These are phyloP conservation scores for Nymphicus hollandicus DNA, from an alignment of 2,113 vertebrate species.

Conservation along the genomic window DNA sequence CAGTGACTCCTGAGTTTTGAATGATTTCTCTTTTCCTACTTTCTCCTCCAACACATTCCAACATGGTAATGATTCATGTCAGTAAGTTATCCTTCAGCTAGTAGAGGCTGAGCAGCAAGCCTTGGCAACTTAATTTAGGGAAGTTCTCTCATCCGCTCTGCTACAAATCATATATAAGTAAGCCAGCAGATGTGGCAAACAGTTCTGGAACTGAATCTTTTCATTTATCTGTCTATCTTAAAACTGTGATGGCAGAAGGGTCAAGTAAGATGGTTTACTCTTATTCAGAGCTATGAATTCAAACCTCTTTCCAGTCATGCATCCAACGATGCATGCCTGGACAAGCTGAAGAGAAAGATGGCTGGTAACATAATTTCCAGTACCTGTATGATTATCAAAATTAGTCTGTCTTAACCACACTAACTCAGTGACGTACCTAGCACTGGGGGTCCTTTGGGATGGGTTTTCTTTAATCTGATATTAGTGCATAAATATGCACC, in stretches of 20 bases:
- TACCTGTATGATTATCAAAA: not conserved
- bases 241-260: not conserved
- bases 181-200: not conserved
- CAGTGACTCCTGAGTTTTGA: not conserved
- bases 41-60: not conserved
- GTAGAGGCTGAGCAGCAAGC: not conserved
- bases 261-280: not conserved
- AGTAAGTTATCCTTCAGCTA: not conserved
- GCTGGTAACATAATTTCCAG: not conserved
- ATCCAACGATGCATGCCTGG: not conserved
- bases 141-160: not conserved
- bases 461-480: not conserved
- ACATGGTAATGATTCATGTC: not conserved
- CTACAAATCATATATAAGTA: not conserved
- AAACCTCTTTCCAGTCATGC: not conserved
- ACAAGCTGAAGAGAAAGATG: not conserved
- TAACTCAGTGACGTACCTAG: not conserved
- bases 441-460: not conserved
- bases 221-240: not conserved
- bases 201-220: not conserved
- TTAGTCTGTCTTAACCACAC: not conserved
- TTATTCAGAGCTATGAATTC: not conserved
- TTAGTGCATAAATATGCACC: not conserved
- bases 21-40: not conserved
- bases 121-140: not conserved